phyloP scores from a whole-genome alignment of 2,797 vertebrate genomes.

The Helarctos malayanus region DNA sequence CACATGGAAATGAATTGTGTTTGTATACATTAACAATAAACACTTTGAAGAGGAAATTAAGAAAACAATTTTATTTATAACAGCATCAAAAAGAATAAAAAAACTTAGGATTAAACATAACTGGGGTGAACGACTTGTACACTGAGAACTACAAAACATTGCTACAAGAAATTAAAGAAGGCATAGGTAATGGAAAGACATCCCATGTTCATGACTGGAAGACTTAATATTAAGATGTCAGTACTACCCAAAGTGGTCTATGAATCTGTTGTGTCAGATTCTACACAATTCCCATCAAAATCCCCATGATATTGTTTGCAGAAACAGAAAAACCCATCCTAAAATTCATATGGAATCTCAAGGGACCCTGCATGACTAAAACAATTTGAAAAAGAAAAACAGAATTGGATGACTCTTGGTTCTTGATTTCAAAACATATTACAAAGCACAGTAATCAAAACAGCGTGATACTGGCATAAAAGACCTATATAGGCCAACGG shows the following conservation, averaged over 20 bases:
- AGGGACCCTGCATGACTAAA: background rate
- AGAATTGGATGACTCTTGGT: background rate
- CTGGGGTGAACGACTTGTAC: background rate
- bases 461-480: background rate
- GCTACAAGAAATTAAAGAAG: background rate
- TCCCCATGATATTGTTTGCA: background rate
- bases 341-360: background rate
- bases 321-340: background rate
- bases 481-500: background rate
- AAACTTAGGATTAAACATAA: background rate
- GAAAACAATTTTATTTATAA: background rate
- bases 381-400: background rate
- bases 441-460: background rate
- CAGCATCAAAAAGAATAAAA: background rate
- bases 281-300: background rate
- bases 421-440: background rate
- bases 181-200: background rate
- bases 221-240: background rate
- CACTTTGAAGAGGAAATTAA: background rate
- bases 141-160: background rate
- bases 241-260: background rate
- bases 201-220: background rate
- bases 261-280: background rate
- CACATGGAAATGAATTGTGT: background rate
- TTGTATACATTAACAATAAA: background rate